These are phyloP conservation scores for Dicyrtomina minuta DNA, from an alignment of 2,888 invertebrate genomes.

Conservation along the genomic window DNA sequence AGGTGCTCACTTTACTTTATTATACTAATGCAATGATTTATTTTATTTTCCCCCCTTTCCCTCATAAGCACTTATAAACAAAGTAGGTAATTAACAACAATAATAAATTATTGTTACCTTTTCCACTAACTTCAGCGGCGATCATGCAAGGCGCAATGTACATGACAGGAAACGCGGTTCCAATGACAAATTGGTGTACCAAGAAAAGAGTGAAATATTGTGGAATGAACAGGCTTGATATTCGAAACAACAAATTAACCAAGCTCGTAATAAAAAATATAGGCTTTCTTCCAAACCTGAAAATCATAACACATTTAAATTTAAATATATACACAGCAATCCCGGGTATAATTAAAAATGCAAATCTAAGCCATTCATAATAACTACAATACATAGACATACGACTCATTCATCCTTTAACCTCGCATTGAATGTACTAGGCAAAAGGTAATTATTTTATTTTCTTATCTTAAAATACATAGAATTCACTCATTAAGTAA, in stretches of 20 bases:
- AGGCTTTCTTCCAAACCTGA: slow-evolving; percentile 60
- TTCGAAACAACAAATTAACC: slow-evolving; percentile 49
- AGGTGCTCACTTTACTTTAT: neutral
- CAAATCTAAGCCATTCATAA: too few relatives aligned
- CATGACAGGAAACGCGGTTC: slow-evolving; percentile 46
- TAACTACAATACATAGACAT: too few relatives aligned
- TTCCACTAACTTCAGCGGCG: slow-evolving; percentile 44
- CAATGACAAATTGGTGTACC: slow-evolving; percentile 36
- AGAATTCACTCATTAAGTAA: too few relatives aligned
- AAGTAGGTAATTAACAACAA: neutral
- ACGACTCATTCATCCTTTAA: too few relatives aligned
- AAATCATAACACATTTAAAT: too few relatives aligned
- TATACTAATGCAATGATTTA: too few relatives aligned
- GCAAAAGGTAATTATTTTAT: neutral
- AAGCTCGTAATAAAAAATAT: slow-evolving; percentile 60
- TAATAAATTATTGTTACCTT: slow-evolving; percentile 34
- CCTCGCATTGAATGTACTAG: neutral
- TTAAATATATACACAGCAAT: too few relatives aligned
- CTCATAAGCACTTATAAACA: too few relatives aligned
- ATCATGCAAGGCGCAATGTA: slow-evolving; percentile 43
- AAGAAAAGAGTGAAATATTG: slow-evolving; percentile 39
- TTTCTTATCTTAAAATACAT: too few relatives aligned
- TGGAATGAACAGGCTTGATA: slow-evolving; percentile 38
- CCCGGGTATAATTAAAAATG: too few relatives aligned
- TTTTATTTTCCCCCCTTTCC: too few relatives aligned